These are phyloP conservation scores for Montipora capitata DNA, from an alignment of 92 coral and sea anemone species.

Conservation along the genomic window DNA sequence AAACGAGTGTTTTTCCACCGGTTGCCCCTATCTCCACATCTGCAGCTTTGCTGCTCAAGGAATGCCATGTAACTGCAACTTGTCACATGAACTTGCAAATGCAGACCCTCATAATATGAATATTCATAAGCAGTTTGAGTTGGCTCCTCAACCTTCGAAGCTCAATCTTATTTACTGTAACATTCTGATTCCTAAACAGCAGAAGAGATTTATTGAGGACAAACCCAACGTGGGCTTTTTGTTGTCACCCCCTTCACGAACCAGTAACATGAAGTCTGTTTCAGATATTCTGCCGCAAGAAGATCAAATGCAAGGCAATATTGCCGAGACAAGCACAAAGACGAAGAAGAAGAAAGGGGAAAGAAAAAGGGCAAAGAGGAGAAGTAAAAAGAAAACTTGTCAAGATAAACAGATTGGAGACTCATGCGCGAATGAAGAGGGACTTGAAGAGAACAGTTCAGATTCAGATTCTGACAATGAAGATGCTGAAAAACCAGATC, in stretches of 20 bases:
- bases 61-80: conserved; percentile 12
- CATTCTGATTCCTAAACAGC: conserved; percentile 24
- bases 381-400: conserved; percentile 9
- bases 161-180: background rate
- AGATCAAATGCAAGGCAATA: background rate
- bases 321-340: background rate
- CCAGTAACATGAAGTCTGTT: background rate
- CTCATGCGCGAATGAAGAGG: background rate
- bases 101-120: conserved; percentile 40
- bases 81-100: conserved; percentile 24
- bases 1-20: conserved; percentile 17
- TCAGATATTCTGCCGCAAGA: background rate
- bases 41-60: conserved; percentile 21
- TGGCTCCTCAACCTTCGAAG: background rate
- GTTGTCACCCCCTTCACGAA: background rate
- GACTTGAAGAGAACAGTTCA: background rate
- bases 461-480: conserved; percentile 36
- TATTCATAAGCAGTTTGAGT: conserved; percentile 31
- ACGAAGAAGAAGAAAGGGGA: conserved; percentile 18
- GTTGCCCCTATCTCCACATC: conserved; percentile 55
- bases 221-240: background rate
- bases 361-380: background rate
- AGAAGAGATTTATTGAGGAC: background rate
- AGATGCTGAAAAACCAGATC: conserved; percentile 39
- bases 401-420: background rate